A percentile compares a stretch with the other conserved stretches of the same genome.
Evolutionary conservation across 2,888 invertebrate species (phyloP).

Genomic region (Criorhina ranunculi): DNA sequence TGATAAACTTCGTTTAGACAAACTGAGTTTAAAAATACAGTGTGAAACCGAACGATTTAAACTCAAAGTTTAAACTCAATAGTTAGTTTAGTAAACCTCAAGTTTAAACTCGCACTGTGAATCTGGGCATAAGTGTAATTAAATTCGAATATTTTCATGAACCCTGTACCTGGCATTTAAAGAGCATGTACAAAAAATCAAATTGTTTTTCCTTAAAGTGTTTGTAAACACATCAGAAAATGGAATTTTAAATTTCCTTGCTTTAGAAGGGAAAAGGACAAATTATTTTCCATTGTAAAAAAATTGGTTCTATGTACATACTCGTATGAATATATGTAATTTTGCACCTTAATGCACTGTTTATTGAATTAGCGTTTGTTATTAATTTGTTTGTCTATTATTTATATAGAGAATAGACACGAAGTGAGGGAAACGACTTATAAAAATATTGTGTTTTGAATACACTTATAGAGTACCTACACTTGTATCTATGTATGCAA

Average conservation of each 20-base stretch:
- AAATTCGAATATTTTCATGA: conserved; percentile 9
- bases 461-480: too few relatives aligned
- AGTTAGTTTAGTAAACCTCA: too few relatives aligned
- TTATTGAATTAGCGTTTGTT: background rate
- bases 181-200: background rate
- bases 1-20: too few relatives aligned
- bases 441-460: conserved; percentile 6
- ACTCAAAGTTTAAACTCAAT: too few relatives aligned
- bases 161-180: conserved; percentile 5
- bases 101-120: too few relatives aligned
- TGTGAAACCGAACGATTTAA: too few relatives aligned
- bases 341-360: background rate
- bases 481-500: too few relatives aligned
- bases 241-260: conserved; percentile 17
- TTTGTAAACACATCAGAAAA: conserved; percentile 33
- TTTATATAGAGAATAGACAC: conserved; percentile 7
- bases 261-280: too few relatives aligned
- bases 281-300: too few relatives aligned
- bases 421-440: conserved; percentile 14
- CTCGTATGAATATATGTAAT: background rate
- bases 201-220: conserved; percentile 14
- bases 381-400: conserved; percentile 5
- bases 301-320: too few relatives aligned
- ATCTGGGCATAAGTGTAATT: too few relatives aligned
- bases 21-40: too few relatives aligned